phyloP scores from a whole-genome alignment of 2,113 vertebrate species.

The Tachysurus vachellii region DNA sequence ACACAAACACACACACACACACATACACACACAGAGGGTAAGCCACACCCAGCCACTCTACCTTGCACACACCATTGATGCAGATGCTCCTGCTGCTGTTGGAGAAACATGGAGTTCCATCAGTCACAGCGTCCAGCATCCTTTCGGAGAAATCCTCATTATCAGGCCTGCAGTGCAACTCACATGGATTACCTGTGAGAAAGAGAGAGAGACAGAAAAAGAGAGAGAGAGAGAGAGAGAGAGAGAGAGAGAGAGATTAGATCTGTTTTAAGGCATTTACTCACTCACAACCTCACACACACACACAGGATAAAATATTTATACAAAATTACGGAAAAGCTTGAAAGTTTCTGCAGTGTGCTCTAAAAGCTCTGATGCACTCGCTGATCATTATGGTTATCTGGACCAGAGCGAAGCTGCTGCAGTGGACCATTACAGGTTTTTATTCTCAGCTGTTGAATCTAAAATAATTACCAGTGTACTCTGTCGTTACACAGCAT shows the following conservation, averaged over 20 bases:
- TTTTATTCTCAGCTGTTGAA: too few relatives aligned
- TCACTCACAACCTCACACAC: too few relatives aligned
- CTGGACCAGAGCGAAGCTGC: too few relatives aligned
- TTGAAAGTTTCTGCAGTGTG: too few relatives aligned
- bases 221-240: background rate
- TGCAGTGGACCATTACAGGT: too few relatives aligned
- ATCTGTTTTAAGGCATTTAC: too few relatives aligned
- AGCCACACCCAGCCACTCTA: slow-evolving; percentile 76
- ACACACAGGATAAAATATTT: too few relatives aligned
- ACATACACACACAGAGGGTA: background rate
- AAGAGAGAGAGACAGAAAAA: background rate
- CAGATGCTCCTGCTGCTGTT: slow-evolving; percentile 88
- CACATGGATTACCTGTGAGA: slow-evolving; percentile 84
- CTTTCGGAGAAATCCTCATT: slow-evolving; percentile 88
- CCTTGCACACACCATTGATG: slow-evolving; percentile 99
- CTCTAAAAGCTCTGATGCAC: too few relatives aligned
- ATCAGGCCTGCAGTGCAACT: slow-evolving; percentile 88
- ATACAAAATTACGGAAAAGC: too few relatives aligned
- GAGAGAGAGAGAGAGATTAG: background rate
- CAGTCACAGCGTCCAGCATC: slow-evolving; percentile 92
- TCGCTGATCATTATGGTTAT: background rate
- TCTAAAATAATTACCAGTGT: too few relatives aligned
- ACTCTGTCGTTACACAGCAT: too few relatives aligned
- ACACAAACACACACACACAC: too few relatives aligned
- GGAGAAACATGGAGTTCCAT: slow-evolving; percentile 93